Conservation (phyloP, 1,140 invertebrate genomes). For the Semibalanus balanoides region DNA sequence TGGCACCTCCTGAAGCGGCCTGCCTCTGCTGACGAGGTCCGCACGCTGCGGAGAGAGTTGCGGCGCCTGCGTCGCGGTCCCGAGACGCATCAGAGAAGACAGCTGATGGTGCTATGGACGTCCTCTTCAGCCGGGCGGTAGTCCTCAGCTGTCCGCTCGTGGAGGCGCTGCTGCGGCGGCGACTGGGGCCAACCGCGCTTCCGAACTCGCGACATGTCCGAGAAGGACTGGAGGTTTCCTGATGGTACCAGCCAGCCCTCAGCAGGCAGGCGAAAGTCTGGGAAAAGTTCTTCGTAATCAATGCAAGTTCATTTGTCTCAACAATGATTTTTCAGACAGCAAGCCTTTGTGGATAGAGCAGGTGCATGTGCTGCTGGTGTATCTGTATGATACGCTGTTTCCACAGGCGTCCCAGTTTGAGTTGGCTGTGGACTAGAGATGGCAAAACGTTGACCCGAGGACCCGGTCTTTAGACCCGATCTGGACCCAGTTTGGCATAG, state of each 20-base stretch:
- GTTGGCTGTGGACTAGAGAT: no score
- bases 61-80: not conserved
- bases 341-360: conserved; percentile 48
- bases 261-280: conserved; percentile 47
- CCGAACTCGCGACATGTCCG: conserved; percentile 3
- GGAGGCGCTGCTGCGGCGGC: not conserved
- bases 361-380: conserved; percentile 50
- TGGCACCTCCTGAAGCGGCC: conserved; percentile 32
- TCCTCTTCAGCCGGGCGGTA: not conserved
- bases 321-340: conserved; percentile 57
- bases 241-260: conserved; percentile 62
- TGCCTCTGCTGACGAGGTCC: not conserved
- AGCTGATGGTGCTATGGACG: not conserved
- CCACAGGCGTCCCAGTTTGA: conserved; percentile 60
- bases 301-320: conserved; percentile 74
- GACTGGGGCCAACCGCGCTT: not conserved
- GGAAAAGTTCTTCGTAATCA: conserved; percentile 53
- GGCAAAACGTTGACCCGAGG: no score
- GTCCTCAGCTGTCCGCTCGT: not conserved
- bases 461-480: no score
- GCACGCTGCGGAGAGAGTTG: not conserved
- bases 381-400: conserved; percentile 61
- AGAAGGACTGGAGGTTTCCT: conserved; percentile 47
- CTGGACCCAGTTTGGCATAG: no score
- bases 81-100: no score